A percentile compares a stretch with the other conserved stretches of the same genome.
Conservation (phyloP, 2,113 vertebrate genomes). For the Oplegnathus fasciatus region DNA sequence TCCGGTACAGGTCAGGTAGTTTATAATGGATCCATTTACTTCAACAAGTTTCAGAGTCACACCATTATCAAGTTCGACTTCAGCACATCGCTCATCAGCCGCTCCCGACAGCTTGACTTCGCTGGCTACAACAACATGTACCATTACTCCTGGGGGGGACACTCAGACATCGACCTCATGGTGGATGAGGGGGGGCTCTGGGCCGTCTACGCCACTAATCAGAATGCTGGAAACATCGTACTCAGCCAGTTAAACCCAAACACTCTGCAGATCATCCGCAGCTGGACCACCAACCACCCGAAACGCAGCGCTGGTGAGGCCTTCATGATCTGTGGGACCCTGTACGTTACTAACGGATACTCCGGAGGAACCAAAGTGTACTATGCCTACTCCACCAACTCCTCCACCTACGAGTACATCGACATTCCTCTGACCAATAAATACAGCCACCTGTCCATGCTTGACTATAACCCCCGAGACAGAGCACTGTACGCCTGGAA, state of each 20-base stretch:
- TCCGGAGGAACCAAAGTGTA: conserved; percentile 74
- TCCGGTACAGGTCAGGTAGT: conserved; percentile 77
- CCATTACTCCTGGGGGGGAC: conserved; percentile 77
- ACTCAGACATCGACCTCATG: conserved; percentile 78
- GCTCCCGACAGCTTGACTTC: conserved; percentile 70
- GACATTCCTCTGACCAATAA: conserved; percentile 76
- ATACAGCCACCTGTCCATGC: conserved; percentile 77
- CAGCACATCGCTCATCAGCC: conserved; percentile 67
- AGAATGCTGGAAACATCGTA: conserved; percentile 76
- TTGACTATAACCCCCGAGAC: conserved; percentile 77
- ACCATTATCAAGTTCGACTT: conserved; percentile 77
- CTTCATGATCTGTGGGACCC: conserved; percentile 77
- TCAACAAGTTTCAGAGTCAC: conserved; percentile 80
- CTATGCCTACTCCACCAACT: conserved; percentile 76
- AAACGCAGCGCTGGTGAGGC: conserved; percentile 75
- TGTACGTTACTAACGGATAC: conserved; percentile 77
- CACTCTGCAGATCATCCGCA: conserved; percentile 72
- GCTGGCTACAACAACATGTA: conserved; percentile 79
- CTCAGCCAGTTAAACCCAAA: conserved; percentile 73
- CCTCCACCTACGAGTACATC: conserved; percentile 77
- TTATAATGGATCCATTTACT: conserved; percentile 76
- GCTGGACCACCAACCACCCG: conserved; percentile 78
- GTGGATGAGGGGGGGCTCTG: conserved; percentile 78
- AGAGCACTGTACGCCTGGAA: conserved; percentile 77
- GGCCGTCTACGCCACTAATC: conserved; percentile 78